Conservation (phyloP, 2,888 invertebrate species). For the Muscina levida region DNA sequence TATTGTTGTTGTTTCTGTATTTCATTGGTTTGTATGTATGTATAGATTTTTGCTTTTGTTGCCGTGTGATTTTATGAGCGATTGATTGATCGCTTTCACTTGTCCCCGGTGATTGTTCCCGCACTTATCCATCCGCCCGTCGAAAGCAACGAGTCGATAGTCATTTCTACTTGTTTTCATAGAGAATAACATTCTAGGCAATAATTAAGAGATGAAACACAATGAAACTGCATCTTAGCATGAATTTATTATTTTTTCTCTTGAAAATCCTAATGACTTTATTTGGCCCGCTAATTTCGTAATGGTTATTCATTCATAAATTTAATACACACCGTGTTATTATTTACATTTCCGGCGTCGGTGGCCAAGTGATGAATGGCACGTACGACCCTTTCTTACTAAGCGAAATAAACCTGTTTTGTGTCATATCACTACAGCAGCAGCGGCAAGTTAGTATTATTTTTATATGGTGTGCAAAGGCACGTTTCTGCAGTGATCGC, state of each 20-base stretch:
- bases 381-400: constrained; percentile 22
- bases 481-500: too few relatives aligned
- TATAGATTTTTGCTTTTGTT: constrained; percentile 9
- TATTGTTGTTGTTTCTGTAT: constrained; percentile 26
- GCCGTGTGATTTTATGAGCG: constrained; percentile 26
- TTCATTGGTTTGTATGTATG: too few relatives aligned
- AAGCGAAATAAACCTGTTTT: not conserved
- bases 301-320: constrained; percentile 16
- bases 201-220: too few relatives aligned
- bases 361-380: constrained; percentile 4
- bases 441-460: not conserved
- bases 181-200: too few relatives aligned
- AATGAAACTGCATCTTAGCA: too few relatives aligned
- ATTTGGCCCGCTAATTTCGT: not conserved
- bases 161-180: too few relatives aligned
- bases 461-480: too few relatives aligned
- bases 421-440: not conserved
- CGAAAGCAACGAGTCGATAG: not conserved
- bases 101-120: not conserved
- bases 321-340: not conserved
- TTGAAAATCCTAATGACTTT: too few relatives aligned
- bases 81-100: constrained; percentile 7
- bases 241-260: too few relatives aligned
- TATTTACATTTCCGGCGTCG: too few relatives aligned
- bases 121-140: not conserved